These are phyloP conservation scores for Marronus borbonicus DNA, from an alignment of 2,888 invertebrate genomes.

Conservation along the genomic window DNA sequence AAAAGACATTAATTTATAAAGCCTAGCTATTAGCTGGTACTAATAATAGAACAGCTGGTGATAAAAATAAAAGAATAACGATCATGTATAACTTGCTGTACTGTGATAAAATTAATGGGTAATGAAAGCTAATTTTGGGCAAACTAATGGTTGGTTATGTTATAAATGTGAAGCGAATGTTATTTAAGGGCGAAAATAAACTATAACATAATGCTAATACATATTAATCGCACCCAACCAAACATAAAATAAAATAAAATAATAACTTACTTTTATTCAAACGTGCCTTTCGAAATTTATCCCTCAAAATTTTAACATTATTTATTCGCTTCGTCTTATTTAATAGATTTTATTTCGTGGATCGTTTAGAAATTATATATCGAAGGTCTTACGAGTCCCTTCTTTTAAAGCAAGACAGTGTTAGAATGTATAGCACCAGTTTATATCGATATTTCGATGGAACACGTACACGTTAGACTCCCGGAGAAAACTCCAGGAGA, in stretches of 20 bases:
- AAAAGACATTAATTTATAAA: conserved; percentile 2
- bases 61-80: conserved; percentile 44
- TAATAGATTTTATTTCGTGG: conserved; percentile 3
- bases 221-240: no score
- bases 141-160: background rate
- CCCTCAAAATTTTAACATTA: no score
- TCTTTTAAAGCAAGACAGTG: conserved; percentile 54
- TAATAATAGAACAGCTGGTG: conserved; percentile 26
- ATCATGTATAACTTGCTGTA: conserved; percentile 20
- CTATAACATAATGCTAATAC: no score
- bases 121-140: conserved; percentile 1
- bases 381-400: background rate
- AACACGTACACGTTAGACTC: conserved; percentile 60
- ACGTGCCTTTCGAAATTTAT: no score
- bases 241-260: background rate
- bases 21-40: background rate
- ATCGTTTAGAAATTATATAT: background rate
- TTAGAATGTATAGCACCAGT: conserved; percentile 60
- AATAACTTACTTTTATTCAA: no score
- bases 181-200: no score
- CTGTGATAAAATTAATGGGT: conserved; percentile 5
- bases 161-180: no score
- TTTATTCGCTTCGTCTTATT: background rate
- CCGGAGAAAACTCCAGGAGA: conserved; percentile 64
- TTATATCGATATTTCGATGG: conserved; percentile 61